Percentiles rank a stretch among this genome's conserved stretches.
Conservation (phyloP, 2,888 invertebrate species). For the Melinopterus prodromus region DNA sequence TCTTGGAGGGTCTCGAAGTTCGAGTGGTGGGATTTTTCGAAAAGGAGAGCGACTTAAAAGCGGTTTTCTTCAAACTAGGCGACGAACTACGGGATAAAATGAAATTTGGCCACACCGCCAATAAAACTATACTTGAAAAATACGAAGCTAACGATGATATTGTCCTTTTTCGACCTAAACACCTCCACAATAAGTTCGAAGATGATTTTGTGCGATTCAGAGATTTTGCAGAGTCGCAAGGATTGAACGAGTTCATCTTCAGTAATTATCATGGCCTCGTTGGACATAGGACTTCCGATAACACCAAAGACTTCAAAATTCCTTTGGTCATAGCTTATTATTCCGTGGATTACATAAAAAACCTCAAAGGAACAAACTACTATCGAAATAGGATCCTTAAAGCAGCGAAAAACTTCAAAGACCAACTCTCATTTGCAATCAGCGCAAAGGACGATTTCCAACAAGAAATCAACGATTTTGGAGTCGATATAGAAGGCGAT, state of each 20-base stretch:
- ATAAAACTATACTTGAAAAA: constrained; percentile 73
- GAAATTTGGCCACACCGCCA: constrained; percentile 80
- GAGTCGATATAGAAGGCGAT: constrained; percentile 81
- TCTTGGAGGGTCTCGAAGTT: constrained; percentile 70
- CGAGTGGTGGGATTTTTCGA: constrained; percentile 82
- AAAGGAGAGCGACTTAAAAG: constrained; percentile 73
- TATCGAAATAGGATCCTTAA: constrained; percentile 86
- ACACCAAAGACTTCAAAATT: constrained; percentile 79
- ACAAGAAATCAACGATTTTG: constrained; percentile 88
- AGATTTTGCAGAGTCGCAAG: constrained; percentile 70
- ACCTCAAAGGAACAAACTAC: constrained; percentile 95
- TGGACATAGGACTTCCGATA: constrained; percentile 83
- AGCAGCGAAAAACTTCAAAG: constrained; percentile 65
- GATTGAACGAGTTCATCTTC: constrained; percentile 80
- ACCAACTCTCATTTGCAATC: constrained; percentile 80
- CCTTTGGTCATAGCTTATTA: constrained; percentile 92
- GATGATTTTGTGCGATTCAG: constrained; percentile 73
- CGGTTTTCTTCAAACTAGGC: constrained; percentile 81
- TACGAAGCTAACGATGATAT: constrained; percentile 78
- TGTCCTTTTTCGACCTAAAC: constrained; percentile 84
- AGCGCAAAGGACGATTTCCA: constrained; percentile 70
- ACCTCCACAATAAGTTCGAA: constrained; percentile 90
- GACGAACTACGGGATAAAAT: constrained; percentile 86
- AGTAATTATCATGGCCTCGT: constrained; percentile 85
- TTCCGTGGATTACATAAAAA: constrained; percentile 91